Evolutionary conservation across 2,888 invertebrate genomes (phyloP).

Genomic region (Antheraea assamensis): DNA sequence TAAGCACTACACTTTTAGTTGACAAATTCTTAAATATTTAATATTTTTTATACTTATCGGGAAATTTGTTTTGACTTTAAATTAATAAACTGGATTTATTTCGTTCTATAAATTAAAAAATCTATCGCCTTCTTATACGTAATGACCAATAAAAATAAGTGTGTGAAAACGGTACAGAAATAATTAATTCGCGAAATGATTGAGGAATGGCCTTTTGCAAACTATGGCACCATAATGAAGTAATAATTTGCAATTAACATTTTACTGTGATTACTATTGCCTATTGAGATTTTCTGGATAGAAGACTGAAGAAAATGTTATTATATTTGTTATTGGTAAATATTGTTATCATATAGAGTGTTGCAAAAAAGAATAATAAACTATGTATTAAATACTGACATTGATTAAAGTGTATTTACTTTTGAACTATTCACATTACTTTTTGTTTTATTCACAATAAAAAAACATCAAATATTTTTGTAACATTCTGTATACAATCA

Average conservation of each 20-base stretch:
- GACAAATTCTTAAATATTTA: background rate
- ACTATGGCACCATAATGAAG: constrained; percentile 56
- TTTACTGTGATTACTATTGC: constrained; percentile 74
- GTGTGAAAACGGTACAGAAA: constrained; percentile 2
- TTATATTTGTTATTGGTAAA: constrained; percentile 49
- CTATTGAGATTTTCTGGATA: constrained; percentile 78
- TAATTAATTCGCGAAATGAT: constrained; percentile 19
- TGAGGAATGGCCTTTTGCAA: constrained; percentile 48
- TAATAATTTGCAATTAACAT: constrained; percentile 54
- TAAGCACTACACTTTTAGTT: background rate
- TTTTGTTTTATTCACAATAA: background rate
- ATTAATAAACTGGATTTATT: background rate
- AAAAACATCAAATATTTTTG: constrained; percentile 21
- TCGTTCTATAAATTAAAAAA: background rate
- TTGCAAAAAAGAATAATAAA: constrained; percentile 12
- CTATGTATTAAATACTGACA: background rate
- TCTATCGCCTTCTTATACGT: background rate
- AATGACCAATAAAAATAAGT: background rate
- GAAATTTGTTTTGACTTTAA: too few species aligned
- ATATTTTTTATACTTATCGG: background rate
- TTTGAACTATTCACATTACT: background rate
- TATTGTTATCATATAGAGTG: constrained; percentile 25
- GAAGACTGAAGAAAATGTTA: constrained; percentile 73
- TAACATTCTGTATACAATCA: constrained; percentile 36
- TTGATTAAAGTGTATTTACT: background rate